These are phyloP conservation scores for Rhamnusium bicolor DNA, from an alignment of 2,888 invertebrate genomes.

Conservation along the genomic window DNA sequence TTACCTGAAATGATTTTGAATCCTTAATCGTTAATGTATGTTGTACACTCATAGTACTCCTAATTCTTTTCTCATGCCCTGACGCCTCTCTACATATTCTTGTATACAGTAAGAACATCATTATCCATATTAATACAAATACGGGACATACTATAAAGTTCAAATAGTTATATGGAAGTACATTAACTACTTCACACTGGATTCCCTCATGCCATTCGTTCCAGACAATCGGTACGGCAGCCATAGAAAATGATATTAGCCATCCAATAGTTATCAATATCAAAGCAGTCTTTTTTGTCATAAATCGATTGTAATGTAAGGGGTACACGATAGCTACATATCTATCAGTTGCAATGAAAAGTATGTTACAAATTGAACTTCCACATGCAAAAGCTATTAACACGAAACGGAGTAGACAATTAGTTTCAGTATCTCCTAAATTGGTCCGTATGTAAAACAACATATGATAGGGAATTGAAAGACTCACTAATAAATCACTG, in stretches of 20 bases:
- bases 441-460: conserved; percentile 79
- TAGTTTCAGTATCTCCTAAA: conserved; percentile 76
- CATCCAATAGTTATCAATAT: conserved; percentile 79
- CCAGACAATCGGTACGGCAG: conserved; percentile 84
- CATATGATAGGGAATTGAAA: conserved; percentile 85
- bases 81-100: conserved; percentile 86
- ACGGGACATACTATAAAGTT: conserved; percentile 78
- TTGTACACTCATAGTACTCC: conserved; percentile 75
- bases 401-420: conserved; percentile 82
- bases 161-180: conserved; percentile 71
- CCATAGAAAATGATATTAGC: conserved; percentile 78
- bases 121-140: conserved; percentile 82
- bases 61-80: conserved; percentile 80
- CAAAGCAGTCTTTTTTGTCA: conserved; percentile 80
- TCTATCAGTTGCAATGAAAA: conserved; percentile 85
- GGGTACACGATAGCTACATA: conserved; percentile 88
- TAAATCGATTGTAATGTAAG: conserved; percentile 82
- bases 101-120: conserved; percentile 83
- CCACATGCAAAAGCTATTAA: conserved; percentile 84
- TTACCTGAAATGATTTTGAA: conserved; percentile 85
- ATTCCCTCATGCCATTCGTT: conserved; percentile 77
- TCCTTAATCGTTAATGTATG: conserved; percentile 73
- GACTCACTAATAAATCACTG: conserved; percentile 85
- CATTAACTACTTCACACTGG: conserved; percentile 80
- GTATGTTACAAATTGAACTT: conserved; percentile 85